Base-by-base conservation (phyloP, 2,888 invertebrate species). In the Teleiodes luculella region DNA sequence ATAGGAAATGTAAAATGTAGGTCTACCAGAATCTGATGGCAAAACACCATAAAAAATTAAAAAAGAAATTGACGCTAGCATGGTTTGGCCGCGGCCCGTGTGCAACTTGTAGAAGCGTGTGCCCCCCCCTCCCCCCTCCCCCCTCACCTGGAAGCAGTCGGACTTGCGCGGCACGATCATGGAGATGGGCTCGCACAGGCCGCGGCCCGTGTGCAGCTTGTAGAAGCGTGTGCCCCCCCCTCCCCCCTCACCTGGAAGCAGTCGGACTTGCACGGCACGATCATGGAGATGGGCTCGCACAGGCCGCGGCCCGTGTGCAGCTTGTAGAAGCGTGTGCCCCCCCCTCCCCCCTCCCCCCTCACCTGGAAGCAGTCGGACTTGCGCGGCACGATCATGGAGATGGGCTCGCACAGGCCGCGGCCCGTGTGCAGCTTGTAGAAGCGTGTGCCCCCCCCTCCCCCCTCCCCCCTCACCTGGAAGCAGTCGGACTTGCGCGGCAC, bases 161-260 rank as follows among this genome's bases (percentile, higher is more conserved):
- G 92, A 92, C 91, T 98, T 98, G 68, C 98, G 91, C 16, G 98
- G 98, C 57, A 98, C 98, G 61, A 97, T 96, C 95, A 98, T 98
- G 47, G 96, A 94, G 62, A 98, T 96, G 37, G 98, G 96, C 77
- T 98, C 98, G 83, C 97, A 97, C 53, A 97, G 91, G 16, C 97
- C 97, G 57, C 95, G 93, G 56, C 96, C 95, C 4, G 97, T 96
- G 78, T 96, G 95, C 60, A 98, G 90, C 83, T 98, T 98, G 91
- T 95, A 98, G 86, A 98, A 96, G 63, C 97, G 92, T 24, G 24
- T 24, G 6, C 24, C 6, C 3, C 6, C 3, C 3, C 24, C 6
- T 24, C 3, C 6, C 3, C 3, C 24, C 6, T 49, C 67, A 88
- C 90, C 86, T 90, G 92, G 63, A 93, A 93, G 61, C 91, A 92